Base-by-base conservation (phyloP, 2,888 invertebrate species). In the Plutella xylostella region DNA sequence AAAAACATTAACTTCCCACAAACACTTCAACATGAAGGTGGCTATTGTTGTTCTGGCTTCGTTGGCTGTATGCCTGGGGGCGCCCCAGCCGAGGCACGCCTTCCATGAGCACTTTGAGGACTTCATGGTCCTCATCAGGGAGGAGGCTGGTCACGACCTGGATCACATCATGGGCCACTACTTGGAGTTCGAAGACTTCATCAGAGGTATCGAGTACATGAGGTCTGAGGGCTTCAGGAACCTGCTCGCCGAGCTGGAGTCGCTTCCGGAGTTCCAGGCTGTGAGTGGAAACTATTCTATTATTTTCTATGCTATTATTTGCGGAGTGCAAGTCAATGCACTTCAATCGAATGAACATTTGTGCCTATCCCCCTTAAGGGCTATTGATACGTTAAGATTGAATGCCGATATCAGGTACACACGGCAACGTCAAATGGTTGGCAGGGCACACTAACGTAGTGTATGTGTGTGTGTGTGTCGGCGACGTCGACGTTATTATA, bases 61-160 rank as follows among this genome's bases (percentile, higher is more conserved):
- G 17, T 28, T 63, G 28, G 43, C 73, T 6, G 45, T 67, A 4
- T 61, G 65, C 28, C 48, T 70, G 0, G 62, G 61, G 31, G 69
- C 65, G 45, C 73, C 72, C 45, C 68, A 72, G 50, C 61, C 65
- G 4, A 72, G 60, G 55, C 75, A 73, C 51, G 45, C 64, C 9
- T 78, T 77, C 61, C 74, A 74, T 42, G 75, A 76, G 28, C 69
- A 77, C 40, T 65, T 70, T 5, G 59, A 67, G 14, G 77, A 78
- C 11, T 78, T 78, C 53, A 9, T 72, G 18, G 49, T 59, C 3
- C 21, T 75, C 21, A 72, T 78, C 35, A 14, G 35, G 0, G 59
- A 61, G 1, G 68, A 67, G 5, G 50, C 53, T 14, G 64, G 61
- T 0, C 33, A 57, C 4, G 63, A 71, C 0, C 17, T 76, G 5